phyloP scores from a whole-genome alignment of 2,888 invertebrate species.

The Seira musarum region DNA sequence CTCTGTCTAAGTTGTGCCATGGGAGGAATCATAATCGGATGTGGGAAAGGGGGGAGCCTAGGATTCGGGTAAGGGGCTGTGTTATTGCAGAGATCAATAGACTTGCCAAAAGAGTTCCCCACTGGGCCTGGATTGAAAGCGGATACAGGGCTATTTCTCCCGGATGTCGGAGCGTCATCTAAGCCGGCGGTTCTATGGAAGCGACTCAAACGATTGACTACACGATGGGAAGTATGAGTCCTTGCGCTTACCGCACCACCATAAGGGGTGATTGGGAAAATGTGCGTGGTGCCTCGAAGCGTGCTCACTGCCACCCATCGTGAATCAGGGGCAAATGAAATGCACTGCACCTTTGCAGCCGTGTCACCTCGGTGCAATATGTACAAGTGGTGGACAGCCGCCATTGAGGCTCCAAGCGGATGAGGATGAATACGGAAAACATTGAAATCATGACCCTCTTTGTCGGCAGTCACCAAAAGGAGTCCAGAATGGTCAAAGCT shows the following conservation, averaged over 20 bases:
- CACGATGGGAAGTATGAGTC: slow-evolving; percentile 94
- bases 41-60: slow-evolving; percentile 91
- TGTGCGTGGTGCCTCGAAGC: slow-evolving; percentile 96
- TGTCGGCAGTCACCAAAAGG: slow-evolving; percentile 91
- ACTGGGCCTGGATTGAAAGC: slow-evolving; percentile 58
- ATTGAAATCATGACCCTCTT: slow-evolving; percentile 95
- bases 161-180: slow-evolving; percentile 76
- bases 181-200: slow-evolving; percentile 98
- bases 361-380: slow-evolving; percentile 96
- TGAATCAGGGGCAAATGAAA: slow-evolving; percentile 92
- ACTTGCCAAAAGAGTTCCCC: slow-evolving; percentile 52
- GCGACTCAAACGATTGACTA: slow-evolving; percentile 93
- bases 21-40: slow-evolving; percentile 85
- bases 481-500: slow-evolving; percentile 93
- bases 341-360: slow-evolving; percentile 94
- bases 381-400: slow-evolving; percentile 95
- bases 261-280: slow-evolving; percentile 97
- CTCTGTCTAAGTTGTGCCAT: slow-evolving; percentile 85
- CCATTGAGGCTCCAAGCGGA: slow-evolving; percentile 87
- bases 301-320: slow-evolving; percentile 98
- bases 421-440: slow-evolving; percentile 96
- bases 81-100: slow-evolving; percentile 66
- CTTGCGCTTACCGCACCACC: slow-evolving; percentile 92
- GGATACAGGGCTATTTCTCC: slow-evolving; percentile 80
- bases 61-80: slow-evolving; percentile 79